Conservation (phyloP, 92 coral and sea anemone species). For the Blastomussa wellsi region DNA sequence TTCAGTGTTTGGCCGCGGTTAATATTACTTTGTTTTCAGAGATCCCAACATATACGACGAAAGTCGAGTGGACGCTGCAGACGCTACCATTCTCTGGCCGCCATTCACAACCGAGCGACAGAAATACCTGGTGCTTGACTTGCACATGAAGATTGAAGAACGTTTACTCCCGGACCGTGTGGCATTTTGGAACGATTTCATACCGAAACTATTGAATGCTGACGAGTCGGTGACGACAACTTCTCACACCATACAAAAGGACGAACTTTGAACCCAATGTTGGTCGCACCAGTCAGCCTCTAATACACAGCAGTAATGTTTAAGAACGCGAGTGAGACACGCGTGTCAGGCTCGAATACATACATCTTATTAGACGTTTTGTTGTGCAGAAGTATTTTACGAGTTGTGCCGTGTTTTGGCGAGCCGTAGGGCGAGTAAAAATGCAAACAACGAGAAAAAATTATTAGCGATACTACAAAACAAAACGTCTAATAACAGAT, state of each 20-base stretch:
- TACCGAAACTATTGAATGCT: slow-evolving; percentile 23
- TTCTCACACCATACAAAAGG: not conserved
- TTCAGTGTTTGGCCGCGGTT: too few relatives aligned
- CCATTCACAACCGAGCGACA: slow-evolving; percentile 36
- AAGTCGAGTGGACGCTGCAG: not conserved
- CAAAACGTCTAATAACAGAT: too few relatives aligned
- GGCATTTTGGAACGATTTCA: slow-evolving; percentile 45
- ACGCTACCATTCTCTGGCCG: slow-evolving; percentile 48
- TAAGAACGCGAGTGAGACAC: not conserved
- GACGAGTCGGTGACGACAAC: not conserved
- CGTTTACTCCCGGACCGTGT: slow-evolving; percentile 19
- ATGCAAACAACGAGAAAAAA: too few relatives aligned
- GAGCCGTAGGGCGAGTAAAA: too few relatives aligned
- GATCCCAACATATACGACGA: not conserved
- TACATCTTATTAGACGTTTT: too few relatives aligned
- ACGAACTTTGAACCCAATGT: not conserved
- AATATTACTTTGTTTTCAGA: not conserved
- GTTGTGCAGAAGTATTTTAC: too few relatives aligned
- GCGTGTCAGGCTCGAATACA: not conserved
- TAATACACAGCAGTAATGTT: too few relatives aligned
- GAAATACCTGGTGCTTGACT: slow-evolving; percentile 31
- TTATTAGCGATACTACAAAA: too few relatives aligned
- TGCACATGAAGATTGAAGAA: slow-evolving; percentile 31
- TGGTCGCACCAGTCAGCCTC: not conserved
- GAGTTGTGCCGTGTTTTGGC: too few relatives aligned